phyloP scores from a whole-genome alignment of 2,888 invertebrate genomes.

The Hymenopus coronatus region DNA sequence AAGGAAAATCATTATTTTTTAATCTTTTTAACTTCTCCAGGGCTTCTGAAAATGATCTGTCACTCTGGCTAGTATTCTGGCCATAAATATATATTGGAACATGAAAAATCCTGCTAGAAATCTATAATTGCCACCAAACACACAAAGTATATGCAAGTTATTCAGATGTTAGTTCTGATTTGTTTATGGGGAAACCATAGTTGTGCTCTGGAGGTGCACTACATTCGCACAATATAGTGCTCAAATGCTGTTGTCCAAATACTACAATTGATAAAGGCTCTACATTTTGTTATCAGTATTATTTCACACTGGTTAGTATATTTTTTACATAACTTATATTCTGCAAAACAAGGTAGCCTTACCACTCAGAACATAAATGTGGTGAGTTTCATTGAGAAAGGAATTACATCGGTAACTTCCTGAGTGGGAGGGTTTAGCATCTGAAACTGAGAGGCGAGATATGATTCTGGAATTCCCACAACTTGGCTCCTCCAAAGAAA shows the following conservation, averaged over 20 bases:
- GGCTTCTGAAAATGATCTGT: too few relatives aligned
- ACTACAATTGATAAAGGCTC: not conserved
- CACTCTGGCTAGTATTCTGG: too few relatives aligned
- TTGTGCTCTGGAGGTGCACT: not conserved
- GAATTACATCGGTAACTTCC: slow-evolving; percentile 38
- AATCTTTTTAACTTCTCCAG: too few relatives aligned
- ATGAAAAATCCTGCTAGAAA: too few relatives aligned
- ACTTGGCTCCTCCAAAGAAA: not conserved
- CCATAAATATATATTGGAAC: too few relatives aligned
- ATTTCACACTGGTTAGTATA: not conserved
- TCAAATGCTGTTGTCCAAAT: not conserved
- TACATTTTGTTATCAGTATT: not conserved
- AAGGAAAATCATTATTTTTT: too few relatives aligned
- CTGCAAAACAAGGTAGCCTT: slow-evolving; percentile 24
- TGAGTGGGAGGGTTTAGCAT: slow-evolving; percentile 35
- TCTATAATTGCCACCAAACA: not conserved
- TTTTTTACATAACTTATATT: not conserved
- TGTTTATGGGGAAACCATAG: not conserved
- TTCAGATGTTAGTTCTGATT: not conserved
- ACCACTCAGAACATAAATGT: slow-evolving; percentile 37
- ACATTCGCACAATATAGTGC: not conserved
- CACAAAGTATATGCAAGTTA: not conserved
- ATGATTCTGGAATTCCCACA: slow-evolving; percentile 21
- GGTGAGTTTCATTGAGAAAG: slow-evolving; percentile 33
- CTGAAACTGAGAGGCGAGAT: slow-evolving; percentile 31